Evolutionary conservation across 1,140 invertebrate genomes (phyloP).

Genomic region (Aethina tumida): DNA sequence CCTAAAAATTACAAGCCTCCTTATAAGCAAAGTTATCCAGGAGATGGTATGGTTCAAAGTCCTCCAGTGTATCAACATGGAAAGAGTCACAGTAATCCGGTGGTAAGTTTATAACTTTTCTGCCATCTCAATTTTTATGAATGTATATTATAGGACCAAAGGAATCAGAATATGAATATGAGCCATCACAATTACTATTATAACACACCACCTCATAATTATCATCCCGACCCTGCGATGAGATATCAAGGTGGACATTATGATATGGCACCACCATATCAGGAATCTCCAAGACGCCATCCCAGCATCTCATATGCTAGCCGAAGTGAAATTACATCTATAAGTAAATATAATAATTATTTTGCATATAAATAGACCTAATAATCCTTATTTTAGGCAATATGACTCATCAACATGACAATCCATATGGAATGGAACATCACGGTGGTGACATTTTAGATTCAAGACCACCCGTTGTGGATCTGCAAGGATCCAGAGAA

Average conservation of each 20-base stretch:
- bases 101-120: conserved; percentile 25
- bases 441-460: conserved; percentile 22
- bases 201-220: conserved; percentile 34
- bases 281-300: conserved; percentile 28
- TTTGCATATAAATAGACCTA: no score
- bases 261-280: conserved; percentile 33
- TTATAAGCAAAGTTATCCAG: conserved; percentile 33
- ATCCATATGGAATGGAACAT: conserved; percentile 18
- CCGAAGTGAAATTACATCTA: conserved; percentile 33
- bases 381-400: no score
- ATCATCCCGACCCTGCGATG: conserved; percentile 20
- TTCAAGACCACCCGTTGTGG: conserved; percentile 30
- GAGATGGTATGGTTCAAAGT: conserved; percentile 27
- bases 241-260: conserved; percentile 32
- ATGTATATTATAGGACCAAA: conserved; percentile 26
- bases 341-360: no score
- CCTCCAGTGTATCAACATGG: conserved; percentile 35
- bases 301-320: conserved; percentile 34
- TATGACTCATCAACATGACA: conserved; percentile 27
- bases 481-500: conserved; percentile 63
- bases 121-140: not conserved
- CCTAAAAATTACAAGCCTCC: conserved; percentile 83
- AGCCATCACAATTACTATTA: conserved; percentile 39
- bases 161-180: conserved; percentile 33
- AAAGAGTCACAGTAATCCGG: conserved; percentile 37